A percentile compares a stretch with the other conserved stretches of the same genome.
phyloP scores from a whole-genome alignment of 2,888 invertebrate species.

The Cistogaster globosa region DNA sequence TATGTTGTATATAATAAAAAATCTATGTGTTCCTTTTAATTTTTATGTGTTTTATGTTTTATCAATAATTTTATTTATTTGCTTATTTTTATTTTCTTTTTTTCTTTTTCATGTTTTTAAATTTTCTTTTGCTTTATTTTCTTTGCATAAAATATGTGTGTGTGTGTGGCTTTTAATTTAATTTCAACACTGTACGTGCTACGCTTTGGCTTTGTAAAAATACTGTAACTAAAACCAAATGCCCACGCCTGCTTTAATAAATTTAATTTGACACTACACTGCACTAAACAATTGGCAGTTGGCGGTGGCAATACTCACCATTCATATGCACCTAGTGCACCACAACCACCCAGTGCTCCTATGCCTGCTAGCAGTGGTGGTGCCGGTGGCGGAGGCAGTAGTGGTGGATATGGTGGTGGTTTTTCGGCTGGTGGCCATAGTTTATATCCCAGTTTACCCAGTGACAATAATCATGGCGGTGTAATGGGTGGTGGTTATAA shows the following conservation, averaged over 20 bases:
- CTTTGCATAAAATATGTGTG: constrained; percentile 19
- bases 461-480: constrained; percentile 73
- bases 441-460: constrained; percentile 80
- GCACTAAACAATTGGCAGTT: constrained; percentile 64
- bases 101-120: constrained; percentile 20
- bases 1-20: constrained; percentile 47
- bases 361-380: constrained; percentile 74
- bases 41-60: constrained; percentile 50
- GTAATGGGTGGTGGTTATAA: constrained; percentile 77
- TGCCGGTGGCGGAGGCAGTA: constrained; percentile 73
- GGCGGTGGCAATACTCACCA: constrained; percentile 76
- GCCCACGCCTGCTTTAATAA: constrained; percentile 6
- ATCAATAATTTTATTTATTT: constrained; percentile 18
- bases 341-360: constrained; percentile 73
- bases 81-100: not conserved
- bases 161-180: constrained; percentile 38
- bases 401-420: constrained; percentile 81
- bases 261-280: constrained; percentile 30
- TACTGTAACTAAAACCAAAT: constrained; percentile 38
- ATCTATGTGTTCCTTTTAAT: not conserved
- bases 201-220: constrained; percentile 46
- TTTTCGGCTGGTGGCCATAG: constrained; percentile 81
- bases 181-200: constrained; percentile 50
- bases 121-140: constrained; percentile 12
- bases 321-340: constrained; percentile 78